These are phyloP conservation scores for Triplophysa dalaica DNA, from an alignment of 2,113 vertebrate genomes.

Conservation along the genomic window DNA sequence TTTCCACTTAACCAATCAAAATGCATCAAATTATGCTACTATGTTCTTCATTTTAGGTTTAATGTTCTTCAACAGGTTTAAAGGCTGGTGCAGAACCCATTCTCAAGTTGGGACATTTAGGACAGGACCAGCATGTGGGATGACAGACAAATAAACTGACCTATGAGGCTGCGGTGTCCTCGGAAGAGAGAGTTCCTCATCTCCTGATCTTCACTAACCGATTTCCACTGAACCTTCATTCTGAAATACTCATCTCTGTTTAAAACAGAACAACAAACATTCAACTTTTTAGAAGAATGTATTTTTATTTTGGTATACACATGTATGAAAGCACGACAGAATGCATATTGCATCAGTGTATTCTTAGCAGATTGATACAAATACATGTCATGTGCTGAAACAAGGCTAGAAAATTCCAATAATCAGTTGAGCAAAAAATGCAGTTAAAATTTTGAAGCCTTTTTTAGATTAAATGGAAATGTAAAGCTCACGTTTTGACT, in stretches of 20 bases:
- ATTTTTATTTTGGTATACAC: too few species aligned
- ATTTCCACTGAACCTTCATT: conserved; percentile 96
- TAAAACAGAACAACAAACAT: background rate
- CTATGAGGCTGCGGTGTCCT: conserved; percentile 86
- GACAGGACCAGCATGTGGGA: background rate
- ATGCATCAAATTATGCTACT: too few species aligned
- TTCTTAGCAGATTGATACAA: background rate
- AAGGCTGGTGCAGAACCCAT: too few species aligned
- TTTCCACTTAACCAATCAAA: too few species aligned
- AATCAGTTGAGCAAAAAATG: background rate
- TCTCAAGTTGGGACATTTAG: too few species aligned
- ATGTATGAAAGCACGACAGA: background rate
- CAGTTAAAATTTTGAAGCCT: background rate
- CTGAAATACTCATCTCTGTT: conserved; percentile 87
- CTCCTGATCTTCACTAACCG: conserved; percentile 87
- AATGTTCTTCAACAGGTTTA: too few species aligned
- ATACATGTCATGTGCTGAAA: background rate
- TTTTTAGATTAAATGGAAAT: background rate
- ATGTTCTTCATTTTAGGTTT: too few species aligned
- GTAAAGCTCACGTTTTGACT: conserved; percentile 79
- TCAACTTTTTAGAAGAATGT: background rate
- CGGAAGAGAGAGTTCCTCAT: conserved; percentile 86
- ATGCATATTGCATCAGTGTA: background rate
- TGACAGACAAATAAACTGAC: conserved; percentile 64
- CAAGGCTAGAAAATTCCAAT: background rate